phyloP scores from a whole-genome alignment of 2,797 vertebrate genomes.

The Eurystomus glaucurus region DNA sequence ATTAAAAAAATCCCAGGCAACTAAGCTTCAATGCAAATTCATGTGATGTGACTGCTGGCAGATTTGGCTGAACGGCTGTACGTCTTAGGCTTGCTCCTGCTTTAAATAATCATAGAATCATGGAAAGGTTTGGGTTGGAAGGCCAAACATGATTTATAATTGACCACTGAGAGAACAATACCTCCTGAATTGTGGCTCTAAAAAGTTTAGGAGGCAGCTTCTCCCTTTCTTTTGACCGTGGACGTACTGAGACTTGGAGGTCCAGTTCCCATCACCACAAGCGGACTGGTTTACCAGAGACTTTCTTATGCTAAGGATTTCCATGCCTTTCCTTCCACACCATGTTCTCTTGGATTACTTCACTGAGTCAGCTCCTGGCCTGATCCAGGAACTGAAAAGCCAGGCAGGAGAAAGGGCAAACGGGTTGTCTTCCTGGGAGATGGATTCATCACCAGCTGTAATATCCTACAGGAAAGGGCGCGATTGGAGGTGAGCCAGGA shows the following conservation, averaged over 20 bases:
- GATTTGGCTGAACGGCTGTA: constrained; percentile 13
- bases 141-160: background rate
- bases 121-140: background rate
- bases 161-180: background rate
- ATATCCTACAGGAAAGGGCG: background rate
- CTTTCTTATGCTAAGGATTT: background rate
- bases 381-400: background rate
- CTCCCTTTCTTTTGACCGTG: background rate
- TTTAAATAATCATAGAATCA: background rate
- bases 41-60: constrained; percentile 33
- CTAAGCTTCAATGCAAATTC: constrained; percentile 36
- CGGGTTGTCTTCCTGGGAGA: background rate
- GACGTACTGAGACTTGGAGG: background rate
- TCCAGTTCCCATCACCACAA: background rate
- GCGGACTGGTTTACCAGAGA: background rate
- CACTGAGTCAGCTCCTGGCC: background rate
- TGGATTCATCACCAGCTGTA: background rate
- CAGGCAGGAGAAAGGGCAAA: background rate
- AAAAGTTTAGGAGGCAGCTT: background rate
- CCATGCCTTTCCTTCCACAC: background rate
- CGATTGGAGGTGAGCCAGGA: background rate
- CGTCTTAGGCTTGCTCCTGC: background rate
- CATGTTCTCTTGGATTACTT: background rate
- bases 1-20: constrained; percentile 56
- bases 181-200: background rate